Base-by-base conservation (phyloP, 2,113 vertebrate genomes). In the Lepisosteus oculatus region DNA sequence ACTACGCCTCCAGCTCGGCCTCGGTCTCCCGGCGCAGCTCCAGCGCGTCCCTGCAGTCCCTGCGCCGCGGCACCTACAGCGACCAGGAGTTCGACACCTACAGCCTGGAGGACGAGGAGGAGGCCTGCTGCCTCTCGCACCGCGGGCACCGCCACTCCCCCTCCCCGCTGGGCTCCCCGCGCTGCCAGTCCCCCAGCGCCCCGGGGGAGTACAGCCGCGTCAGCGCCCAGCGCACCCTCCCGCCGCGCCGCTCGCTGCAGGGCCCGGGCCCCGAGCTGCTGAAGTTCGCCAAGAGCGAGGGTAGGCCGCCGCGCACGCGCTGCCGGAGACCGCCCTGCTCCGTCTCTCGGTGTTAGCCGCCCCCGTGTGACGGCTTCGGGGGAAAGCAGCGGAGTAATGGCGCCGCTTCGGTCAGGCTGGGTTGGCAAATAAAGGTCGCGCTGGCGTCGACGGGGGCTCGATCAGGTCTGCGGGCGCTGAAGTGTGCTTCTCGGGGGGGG, bases 41-140 rank as follows among this genome's bases (percentile, higher is more conserved):
- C 75, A 93, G 93, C 0, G 90, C 93, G 12, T 97, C 95, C 3
- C 82, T 96, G 51, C 93, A 96, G 79, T 97, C 95, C 0, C 86
- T 96, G 77, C 92, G 93, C 2, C 87, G 93, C 1, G 93, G 95
- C 9, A 94, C 93, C n/a, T 95, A 90, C 91, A 96, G 95, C 0
- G 95, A 97, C 81, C 95, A 96, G 81, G 95, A 97, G 72, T 94
- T 95, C 4, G 95, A 96, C 80, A 91, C 89, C 0, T 95, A 95
- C 86, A 95, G 94, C 80, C 84, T 94, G 43, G 95, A 97, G 79
- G 95, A 97, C 0, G 94, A 97, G 75, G 94, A 88, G 8, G 93
- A 95, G 0, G 93, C 92, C 15, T 93, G 89, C 69, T 87, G 77
- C 65, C 78, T 90, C 0, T 76, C 89, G 1, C 93, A 90, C 15